Conservation (phyloP, 2,888 invertebrate species). For the Acanthosepion esculentum region DNA sequence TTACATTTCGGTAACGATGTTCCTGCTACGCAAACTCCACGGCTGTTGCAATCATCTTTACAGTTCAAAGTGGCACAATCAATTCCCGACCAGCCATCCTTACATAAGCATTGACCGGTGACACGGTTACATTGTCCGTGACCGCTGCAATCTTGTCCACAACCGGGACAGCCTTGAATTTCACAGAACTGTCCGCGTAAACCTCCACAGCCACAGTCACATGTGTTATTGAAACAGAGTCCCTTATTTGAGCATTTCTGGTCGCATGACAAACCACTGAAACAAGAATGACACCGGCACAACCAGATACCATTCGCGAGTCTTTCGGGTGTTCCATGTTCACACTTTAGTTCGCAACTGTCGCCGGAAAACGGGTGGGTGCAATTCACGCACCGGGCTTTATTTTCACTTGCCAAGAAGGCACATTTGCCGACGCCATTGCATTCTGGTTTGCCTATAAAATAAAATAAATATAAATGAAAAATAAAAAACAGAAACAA, state of each 20-base stretch:
- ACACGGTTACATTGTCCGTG: slow-evolving; percentile 59
- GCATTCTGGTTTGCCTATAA: slow-evolving; percentile 54
- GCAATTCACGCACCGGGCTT: slow-evolving; percentile 63
- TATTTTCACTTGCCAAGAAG: slow-evolving; percentile 52
- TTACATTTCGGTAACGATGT: slow-evolving; percentile 50
- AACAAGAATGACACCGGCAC: slow-evolving; percentile 63
- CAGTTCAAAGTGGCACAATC: slow-evolving; percentile 56
- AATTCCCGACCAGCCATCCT: slow-evolving; percentile 54
- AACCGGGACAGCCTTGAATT: slow-evolving; percentile 63
- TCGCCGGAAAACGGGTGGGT: slow-evolving; percentile 61
- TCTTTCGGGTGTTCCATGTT: slow-evolving; percentile 51
- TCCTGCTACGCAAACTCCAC: slow-evolving; percentile 48
- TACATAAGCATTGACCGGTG: slow-evolving; percentile 56
- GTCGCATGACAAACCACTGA: slow-evolving; percentile 61
- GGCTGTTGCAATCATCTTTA: slow-evolving; percentile 58
- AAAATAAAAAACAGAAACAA: neutral
- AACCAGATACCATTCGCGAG: slow-evolving; percentile 54
- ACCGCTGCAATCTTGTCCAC: slow-evolving; percentile 58
- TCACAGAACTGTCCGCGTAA: slow-evolving; percentile 62
- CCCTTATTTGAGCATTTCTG: slow-evolving; percentile 52
- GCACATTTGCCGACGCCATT: slow-evolving; percentile 60
- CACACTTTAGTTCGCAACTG: slow-evolving; percentile 60
- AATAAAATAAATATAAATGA: neutral
- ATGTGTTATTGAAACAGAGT: slow-evolving; percentile 55
- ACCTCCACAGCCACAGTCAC: slow-evolving; percentile 63